These are phyloP conservation scores for Drymodes brunneopygia DNA, from an alignment of 2,113 vertebrate genomes.

Conservation along the genomic window DNA sequence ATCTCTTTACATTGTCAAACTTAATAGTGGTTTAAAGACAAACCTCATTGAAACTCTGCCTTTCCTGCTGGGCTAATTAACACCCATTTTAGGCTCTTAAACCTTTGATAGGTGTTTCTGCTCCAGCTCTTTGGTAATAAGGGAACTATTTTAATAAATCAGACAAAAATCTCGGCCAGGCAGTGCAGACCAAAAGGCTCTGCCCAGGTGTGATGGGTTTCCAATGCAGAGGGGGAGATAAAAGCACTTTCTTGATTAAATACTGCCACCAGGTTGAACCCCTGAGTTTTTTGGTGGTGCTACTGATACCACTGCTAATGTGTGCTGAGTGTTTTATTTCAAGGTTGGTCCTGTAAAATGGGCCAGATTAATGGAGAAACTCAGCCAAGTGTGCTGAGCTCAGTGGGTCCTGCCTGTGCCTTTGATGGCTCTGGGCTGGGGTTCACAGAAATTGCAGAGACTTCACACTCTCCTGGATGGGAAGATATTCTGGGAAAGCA, in stretches of 20 bases:
- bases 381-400: not conserved
- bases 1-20: slow-evolving; percentile 66
- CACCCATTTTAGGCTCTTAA: slow-evolving; percentile 68
- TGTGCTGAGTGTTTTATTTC: not conserved
- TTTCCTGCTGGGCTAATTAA: slow-evolving; percentile 72
- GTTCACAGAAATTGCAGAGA: fast-evolving
- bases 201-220: not conserved
- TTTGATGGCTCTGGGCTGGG: not conserved
- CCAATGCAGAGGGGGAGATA: not conserved
- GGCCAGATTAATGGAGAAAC: not conserved
- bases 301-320: not conserved
- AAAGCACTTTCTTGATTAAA: slow-evolving; percentile 43
- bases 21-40: slow-evolving; percentile 65
- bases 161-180: not conserved
- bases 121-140: slow-evolving; percentile 32
- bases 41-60: slow-evolving; percentile 62
- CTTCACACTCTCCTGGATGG: not conserved
- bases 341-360: not conserved
- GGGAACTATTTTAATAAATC: slow-evolving; percentile 46
- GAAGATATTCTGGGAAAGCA: not conserved
- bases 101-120: slow-evolving; percentile 63
- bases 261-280: not conserved
- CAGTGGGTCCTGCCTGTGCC: fast-evolving
- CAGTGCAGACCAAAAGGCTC: not conserved
- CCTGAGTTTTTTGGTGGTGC: not conserved